These are phyloP conservation scores for Anas platyrhynchos DNA, from an alignment of 2,113 vertebrate genomes.

Conservation along the genomic window DNA sequence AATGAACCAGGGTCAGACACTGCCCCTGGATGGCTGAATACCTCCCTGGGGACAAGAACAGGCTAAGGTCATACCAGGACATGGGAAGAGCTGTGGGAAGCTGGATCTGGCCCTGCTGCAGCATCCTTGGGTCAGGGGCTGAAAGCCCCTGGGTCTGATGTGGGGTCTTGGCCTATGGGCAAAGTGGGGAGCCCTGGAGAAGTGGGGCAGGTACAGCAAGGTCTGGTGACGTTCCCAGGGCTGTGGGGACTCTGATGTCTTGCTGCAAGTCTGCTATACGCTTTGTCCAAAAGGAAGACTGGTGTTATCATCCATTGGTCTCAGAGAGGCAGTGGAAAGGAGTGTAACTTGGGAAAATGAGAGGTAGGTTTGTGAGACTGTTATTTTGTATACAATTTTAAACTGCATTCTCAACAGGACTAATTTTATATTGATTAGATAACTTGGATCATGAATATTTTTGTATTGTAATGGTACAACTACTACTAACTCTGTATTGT, in stretches of 20 bases:
- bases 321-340: not conserved
- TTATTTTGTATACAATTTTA: not conserved
- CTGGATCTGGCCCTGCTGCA: not conserved
- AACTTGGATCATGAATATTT: not conserved
- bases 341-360: accelerated
- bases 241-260: not conserved
- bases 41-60: not conserved
- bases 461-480: not conserved
- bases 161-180: not conserved
- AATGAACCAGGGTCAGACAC: not conserved
- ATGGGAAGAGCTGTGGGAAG: not conserved
- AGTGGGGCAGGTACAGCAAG: not conserved
- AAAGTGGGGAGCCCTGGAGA: too few species aligned
- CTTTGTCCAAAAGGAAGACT: not conserved
- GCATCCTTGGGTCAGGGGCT: not conserved
- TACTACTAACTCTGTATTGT: not conserved
- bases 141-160: not conserved
- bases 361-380: not conserved
- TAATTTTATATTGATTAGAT: not conserved
- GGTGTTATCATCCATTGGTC: accelerated
- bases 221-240: not conserved
- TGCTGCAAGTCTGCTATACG: not conserved
- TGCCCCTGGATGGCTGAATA: not conserved
- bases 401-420: not conserved
- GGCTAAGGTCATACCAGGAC: not conserved